Base-by-base conservation (phyloP, 2,888 invertebrate genomes). In the Hyposoter didymator region DNA sequence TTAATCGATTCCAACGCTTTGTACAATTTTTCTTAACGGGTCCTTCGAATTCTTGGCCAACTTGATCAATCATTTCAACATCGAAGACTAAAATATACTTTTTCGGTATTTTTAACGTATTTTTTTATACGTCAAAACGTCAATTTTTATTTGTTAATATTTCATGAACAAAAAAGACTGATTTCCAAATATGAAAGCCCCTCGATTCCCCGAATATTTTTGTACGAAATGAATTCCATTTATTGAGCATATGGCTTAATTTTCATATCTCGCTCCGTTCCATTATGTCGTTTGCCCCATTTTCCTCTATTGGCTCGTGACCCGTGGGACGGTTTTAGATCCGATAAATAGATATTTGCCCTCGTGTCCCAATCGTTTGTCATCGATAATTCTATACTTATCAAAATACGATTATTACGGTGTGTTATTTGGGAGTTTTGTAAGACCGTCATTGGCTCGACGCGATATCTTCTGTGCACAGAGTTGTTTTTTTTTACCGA, bases 341-440 rank as follows among this genome's bases (percentile, higher is more conserved):
- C 17, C 55, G 69, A 22, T 17, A 19, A 64, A 47, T 66, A 52
- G 39, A 78, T 78, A 43, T 55, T 45, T 19, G 47, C 45, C 10
- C 22, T 14, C 45, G 43, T 22, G 19, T 28, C 35, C 45, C 70
- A 22, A 59, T 64, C 62, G 72, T 72, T 62, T 39, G 22, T 66
- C 35, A 72, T 72, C 79, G 72, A 79, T 79, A 32, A 78, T 78
- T 70, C 78, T 49, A 52, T 69, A 22, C 79, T 72, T 49, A 47
- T 62, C 47, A 64, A 79, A 72, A 35, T 62, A 62, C 39, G 35
- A 72, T 72, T 79, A 64, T 72, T 72, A 43, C 55, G 19, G 6
- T 39, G 47, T 49, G 35, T 17, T 59, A 39, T 52, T 67, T 6
- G 32, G 12, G 35, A 52, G 22, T 43, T 67, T 66, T 10, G 17